Evolutionary conservation across 2,888 invertebrate genomes (phyloP), one percentile per base, ranked within the genome.

Genomic region (Acanthosepion esculentum): DNA sequence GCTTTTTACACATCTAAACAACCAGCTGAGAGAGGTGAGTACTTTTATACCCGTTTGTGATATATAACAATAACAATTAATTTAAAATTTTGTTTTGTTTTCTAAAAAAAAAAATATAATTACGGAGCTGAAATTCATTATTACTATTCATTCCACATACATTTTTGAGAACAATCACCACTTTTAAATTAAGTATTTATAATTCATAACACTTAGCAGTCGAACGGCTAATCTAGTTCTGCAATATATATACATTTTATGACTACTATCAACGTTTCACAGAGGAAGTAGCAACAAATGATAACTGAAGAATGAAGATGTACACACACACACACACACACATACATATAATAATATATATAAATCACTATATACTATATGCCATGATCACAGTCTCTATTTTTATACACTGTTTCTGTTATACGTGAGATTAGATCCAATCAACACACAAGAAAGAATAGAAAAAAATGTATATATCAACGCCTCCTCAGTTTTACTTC

Each of bases 11-110:
- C 41, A 26, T 29, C 48, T 48, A 93, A n/a, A 53, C 50, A 18
- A 93, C n/a, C 53, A 53, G 93, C 93, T 93, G 93, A 53, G 15
- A 53, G 50, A 93, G 93, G 93, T 93, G 50, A 93, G 93, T 93
- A 93, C 93, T 2, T 48, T 93, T 78, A 78, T 33, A 78, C 23
- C 15, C 78, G n/a, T 78, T 78, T n/a, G 18, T 4, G 15, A n/a
- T 33, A 78, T 18, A 18, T 78, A n/a, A 33, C 2, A 78, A 78
- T 78, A 29, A 64, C 26, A 26, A n/a, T n/a, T n/a, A n/a, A n/a
- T n/a, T 29, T n/a, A 10, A 10, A 0, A 29, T n/a, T 78, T 29
- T 78, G 8, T 78, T 10, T 78, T 10, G 1, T 59, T 23, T 23
- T 59, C 20, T 55, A 0, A 18, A 15, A 18, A 55, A 55, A 55